Evolutionary conservation across 2,797 vertebrate genomes (phyloP).

Genomic region (Parauchenoglanis ngamensis): DNA sequence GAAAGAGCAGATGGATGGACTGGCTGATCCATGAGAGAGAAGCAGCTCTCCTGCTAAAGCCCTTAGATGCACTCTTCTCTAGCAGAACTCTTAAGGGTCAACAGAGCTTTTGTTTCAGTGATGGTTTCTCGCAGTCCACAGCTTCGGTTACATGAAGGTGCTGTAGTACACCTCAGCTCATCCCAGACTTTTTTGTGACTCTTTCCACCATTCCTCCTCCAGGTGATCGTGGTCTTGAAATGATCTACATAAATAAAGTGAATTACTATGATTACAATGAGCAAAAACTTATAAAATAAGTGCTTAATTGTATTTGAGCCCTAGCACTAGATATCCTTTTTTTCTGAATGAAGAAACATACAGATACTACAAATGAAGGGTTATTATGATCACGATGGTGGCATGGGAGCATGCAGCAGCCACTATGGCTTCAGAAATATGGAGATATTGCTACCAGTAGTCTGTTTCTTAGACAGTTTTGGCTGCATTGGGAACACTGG

Average conservation of each 20-base stretch:
- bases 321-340: neutral
- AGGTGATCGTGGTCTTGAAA: neutral
- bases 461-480: neutral
- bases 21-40: conserved; percentile 18
- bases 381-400: neutral
- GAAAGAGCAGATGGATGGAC: conserved; percentile 30
- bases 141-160: neutral
- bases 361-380: neutral
- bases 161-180: neutral
- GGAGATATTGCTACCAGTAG: neutral
- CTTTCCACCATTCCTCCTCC: neutral
- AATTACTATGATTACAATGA: neutral
- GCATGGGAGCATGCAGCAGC: neutral
- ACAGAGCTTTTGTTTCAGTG: conserved; percentile 4
- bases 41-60: conserved; percentile 27
- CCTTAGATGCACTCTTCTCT: neutral
- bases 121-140: neutral
- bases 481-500: neutral
- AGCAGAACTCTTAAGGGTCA: conserved; percentile 8
- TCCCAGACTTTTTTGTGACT: neutral
- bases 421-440: neutral
- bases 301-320: neutral
- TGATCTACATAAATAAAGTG: neutral
- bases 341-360: neutral
- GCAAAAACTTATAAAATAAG: neutral